phyloP scores from a whole-genome alignment of 1,140 invertebrate species.

The Pachyrhynchus sulphureomaculatus region DNA sequence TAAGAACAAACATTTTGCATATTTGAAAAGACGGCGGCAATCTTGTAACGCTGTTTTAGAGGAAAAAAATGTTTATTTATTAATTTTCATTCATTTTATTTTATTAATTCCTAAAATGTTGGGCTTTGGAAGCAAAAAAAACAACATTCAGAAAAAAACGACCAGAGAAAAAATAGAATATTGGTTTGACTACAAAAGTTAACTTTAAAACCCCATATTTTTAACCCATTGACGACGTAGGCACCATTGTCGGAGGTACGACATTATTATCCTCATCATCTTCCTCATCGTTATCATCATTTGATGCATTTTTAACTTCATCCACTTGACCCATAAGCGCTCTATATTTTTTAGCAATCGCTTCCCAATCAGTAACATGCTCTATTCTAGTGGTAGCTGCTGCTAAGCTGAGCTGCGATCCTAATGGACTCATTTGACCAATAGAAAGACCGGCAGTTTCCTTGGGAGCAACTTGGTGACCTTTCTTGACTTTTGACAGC shows the following conservation, averaged over 20 bases:
- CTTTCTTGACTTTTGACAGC: conserved; percentile 81
- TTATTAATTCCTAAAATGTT: no score
- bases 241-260: conserved; percentile 25
- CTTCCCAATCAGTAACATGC: conserved; percentile 88
- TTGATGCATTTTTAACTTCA: conserved; percentile 57
- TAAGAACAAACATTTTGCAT: no score
- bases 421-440: conserved; percentile 75
- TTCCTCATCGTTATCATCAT: conserved; percentile 55
- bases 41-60: no score
- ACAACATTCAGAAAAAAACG: conserved; percentile 52
- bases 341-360: conserved; percentile 86
- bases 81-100: no score
- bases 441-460: conserved; percentile 76
- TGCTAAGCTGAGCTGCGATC: conserved; percentile 78
- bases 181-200: conserved; percentile 3
- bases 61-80: no score
- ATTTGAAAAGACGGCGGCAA: no score
- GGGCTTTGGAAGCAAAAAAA: no score
- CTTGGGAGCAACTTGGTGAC: conserved; percentile 72
- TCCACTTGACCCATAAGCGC: conserved; percentile 70
- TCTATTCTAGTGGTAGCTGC: conserved; percentile 71
- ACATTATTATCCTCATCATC: conserved; percentile 49
- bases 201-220: conserved; percentile 21
- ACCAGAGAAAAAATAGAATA: not conserved
- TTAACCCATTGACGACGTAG: conserved; percentile 25